Base-by-base conservation (phyloP, 2,888 invertebrate species). In the Metacarcinus magister region DNA sequence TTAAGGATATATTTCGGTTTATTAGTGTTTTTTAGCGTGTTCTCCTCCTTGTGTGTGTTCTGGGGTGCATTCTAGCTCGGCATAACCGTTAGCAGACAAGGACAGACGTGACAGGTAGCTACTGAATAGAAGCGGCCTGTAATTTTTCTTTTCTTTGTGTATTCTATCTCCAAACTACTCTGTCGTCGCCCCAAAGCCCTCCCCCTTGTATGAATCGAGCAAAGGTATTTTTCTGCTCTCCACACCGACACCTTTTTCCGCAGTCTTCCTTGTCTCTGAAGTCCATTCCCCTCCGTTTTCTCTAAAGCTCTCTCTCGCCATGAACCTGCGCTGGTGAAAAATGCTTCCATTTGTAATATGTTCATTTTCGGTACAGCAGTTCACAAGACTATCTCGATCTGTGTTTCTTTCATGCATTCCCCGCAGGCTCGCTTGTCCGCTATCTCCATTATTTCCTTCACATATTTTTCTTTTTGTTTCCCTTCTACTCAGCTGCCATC, bases 321-420 rank as follows among this genome's bases (percentile, higher is more conserved):
- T 48, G 48, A 91, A 75, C 44, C 60, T 8, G n/a, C 23, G 44
- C 75, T 13, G 16, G 39, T 44, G 82, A 93, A 60, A 93, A 93
- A 93, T 28, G 32, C 32, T n/a, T 82, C 44, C 75, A 39, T 75
- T 93, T 93, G 67, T 67, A 44, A 48, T 28, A 82, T 93, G 93
- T 93, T 93, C 93, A 93, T 93, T 93, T 93, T 93, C 93, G n/a
- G 75, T 60, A 75, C 44, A 39, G 44, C 39, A 82, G 67, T 93
- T 93, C 93, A 93, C 93, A 93, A 93, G 93, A 48, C 93, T 93
- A 93, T 93, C 93, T 93, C 32, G 93, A 93, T 93, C 93, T 75
- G 19, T 60, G 93, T 93, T 93, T 93, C 93, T 93, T 93, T 93
- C 93, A 93, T 93, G 93, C 67, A 60, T 67, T 67, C 39, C 93